Conservation (phyloP, 2,113 vertebrate species). For the Prochilodus magdalenae region DNA sequence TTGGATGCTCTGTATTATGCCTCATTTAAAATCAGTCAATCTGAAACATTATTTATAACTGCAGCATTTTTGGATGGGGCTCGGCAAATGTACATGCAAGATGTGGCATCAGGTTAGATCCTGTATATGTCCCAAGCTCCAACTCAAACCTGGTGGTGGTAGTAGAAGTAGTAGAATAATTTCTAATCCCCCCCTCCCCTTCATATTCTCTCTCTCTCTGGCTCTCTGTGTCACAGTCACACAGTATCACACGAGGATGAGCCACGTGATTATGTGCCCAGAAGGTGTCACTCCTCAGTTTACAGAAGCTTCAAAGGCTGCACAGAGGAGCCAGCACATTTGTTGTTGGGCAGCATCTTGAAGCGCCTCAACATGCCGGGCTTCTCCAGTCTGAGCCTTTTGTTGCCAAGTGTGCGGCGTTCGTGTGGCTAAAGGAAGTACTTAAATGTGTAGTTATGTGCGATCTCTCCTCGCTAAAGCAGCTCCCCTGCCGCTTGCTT, state of each 20-base stretch:
- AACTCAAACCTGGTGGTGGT: too few species aligned
- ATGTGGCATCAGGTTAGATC: too few species aligned
- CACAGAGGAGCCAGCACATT: slow-evolving; percentile 33
- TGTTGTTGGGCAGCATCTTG: slow-evolving; percentile 41
- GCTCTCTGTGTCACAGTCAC: neutral
- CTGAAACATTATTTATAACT: too few species aligned
- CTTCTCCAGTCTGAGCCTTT: slow-evolving; percentile 38
- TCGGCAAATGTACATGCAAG: too few species aligned
- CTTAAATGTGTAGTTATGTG: slow-evolving; percentile 57
- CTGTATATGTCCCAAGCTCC: too few species aligned
- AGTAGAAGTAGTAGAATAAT: neutral
- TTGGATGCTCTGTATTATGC: too few species aligned
- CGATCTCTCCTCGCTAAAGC: slow-evolving; percentile 45
- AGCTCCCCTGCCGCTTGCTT: slow-evolving; percentile 37
- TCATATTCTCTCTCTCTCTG: slow-evolving; percentile 9
- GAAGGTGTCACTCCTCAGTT: slow-evolving; percentile 45
- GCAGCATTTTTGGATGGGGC: too few species aligned
- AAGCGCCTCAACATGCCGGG: slow-evolving; percentile 23
- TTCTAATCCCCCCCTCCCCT: neutral
- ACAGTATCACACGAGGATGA: slow-evolving; percentile 7
- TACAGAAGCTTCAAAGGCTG: slow-evolving; percentile 41
- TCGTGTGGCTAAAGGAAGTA: slow-evolving; percentile 54
- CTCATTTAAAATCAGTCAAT: too few species aligned
- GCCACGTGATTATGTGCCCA: slow-evolving; percentile 15
- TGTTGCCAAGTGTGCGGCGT: slow-evolving; percentile 50